Percentiles rank a stretch among this genome's conserved stretches.
These are phyloP conservation scores for Drosophila pruinosa DNA, from an alignment of 1,140 invertebrate species.

Conservation along the genomic window DNA sequence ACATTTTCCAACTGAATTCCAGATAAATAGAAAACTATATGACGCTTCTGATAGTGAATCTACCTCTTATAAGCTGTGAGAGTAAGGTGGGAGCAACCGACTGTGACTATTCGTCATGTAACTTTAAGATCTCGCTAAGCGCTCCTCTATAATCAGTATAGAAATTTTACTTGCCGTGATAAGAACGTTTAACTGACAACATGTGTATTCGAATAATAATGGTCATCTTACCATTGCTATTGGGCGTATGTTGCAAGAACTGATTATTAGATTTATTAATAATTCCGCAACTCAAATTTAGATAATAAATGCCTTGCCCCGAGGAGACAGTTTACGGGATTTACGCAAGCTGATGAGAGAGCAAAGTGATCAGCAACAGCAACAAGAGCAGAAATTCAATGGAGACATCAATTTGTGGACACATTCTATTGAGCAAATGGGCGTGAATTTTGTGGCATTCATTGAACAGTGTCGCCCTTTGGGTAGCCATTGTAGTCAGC, in stretches of 20 bases:
- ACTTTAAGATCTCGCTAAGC: conserved; percentile 6
- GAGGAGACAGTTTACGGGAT: conserved; percentile 34
- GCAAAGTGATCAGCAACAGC: conserved; percentile 2
- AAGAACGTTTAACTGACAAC: conserved; percentile 42
- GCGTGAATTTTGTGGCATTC: conserved; percentile 17
- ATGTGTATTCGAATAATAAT: conserved; percentile 7
- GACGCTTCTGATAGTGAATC: not conserved
- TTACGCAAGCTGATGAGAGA: conserved; percentile 39
- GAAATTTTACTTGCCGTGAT: conserved; percentile 37
- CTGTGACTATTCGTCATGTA: not conserved
- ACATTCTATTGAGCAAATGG: conserved; percentile 15
- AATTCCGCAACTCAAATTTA: not conserved
- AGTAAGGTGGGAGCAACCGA: not conserved
- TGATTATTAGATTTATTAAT: not conserved
- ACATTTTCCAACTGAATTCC: conserved; percentile 16
- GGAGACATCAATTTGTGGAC: conserved; percentile 37
- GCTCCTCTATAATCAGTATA: conserved; percentile 51
- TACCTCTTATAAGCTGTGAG: conserved; percentile 31
- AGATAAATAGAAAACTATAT: conserved; percentile 12
- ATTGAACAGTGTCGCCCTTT: conserved; percentile 40
- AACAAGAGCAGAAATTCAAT: conserved; percentile 5
- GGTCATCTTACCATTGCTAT: conserved; percentile 10
- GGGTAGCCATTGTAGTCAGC: conserved; percentile 23
- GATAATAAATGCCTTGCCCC: conserved; percentile 13
- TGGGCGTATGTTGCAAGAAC: conserved; percentile 30